Evolutionary conservation across 2,888 invertebrate genomes (phyloP).

Genomic region (Macaria notata): DNA sequence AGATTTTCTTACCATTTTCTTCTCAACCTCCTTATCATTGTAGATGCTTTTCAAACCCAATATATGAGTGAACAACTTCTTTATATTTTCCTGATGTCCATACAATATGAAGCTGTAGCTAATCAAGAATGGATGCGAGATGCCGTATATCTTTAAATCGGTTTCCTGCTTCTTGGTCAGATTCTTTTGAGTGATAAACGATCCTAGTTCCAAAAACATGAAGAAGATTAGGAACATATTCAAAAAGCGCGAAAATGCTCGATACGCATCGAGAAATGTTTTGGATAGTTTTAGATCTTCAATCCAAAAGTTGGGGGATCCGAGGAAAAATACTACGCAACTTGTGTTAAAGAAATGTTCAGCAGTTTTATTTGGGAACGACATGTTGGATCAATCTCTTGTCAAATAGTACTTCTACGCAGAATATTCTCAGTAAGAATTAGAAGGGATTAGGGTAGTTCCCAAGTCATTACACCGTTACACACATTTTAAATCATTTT

Average conservation of each 20-base stretch:
- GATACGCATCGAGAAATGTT: constrained; percentile 13
- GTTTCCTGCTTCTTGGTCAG: constrained; percentile 26
- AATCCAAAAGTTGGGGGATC: constrained; percentile 29
- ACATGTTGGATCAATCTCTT: neutral
- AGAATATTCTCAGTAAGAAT: too few species aligned
- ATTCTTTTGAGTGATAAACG: constrained; percentile 24
- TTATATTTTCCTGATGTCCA: constrained; percentile 9
- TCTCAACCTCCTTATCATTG: constrained; percentile 22
- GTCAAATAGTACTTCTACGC: too few species aligned
- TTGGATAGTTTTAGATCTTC: constrained; percentile 17
- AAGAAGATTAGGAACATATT: constrained; percentile 8
- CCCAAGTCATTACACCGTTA: too few species aligned
- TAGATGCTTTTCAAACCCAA: constrained; percentile 17
- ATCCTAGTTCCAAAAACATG: constrained; percentile 19
- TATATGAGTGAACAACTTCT: constrained; percentile 14
- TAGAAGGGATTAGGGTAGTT: too few species aligned
- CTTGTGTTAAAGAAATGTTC: constrained; percentile 22
- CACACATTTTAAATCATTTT: too few species aligned
- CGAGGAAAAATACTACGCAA: constrained; percentile 21
- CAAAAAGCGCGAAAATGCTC: constrained; percentile 6
- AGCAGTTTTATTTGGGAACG: constrained; percentile 24
- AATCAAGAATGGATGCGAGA: constrained; percentile 19
- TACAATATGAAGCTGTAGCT: constrained; percentile 15
- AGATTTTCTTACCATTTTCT: constrained; percentile 20
- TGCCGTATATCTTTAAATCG: constrained; percentile 22